phyloP scores from a whole-genome alignment of 2,797 vertebrate genomes.

The Sebastes oblongus region DNA sequence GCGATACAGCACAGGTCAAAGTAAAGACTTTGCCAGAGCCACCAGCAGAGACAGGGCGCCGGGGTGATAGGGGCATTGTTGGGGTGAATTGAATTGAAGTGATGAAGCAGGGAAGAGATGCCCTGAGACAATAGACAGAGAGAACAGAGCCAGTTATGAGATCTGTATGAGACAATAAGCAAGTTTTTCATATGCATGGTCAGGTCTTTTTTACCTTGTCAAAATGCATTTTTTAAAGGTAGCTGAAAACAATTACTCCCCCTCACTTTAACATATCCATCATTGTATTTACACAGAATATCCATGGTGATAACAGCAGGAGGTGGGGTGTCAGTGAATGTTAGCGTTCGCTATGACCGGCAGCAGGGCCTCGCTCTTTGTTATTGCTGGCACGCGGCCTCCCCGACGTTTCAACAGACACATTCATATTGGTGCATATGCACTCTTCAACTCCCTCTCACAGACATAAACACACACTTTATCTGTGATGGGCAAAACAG shows the following conservation, averaged over 20 bases:
- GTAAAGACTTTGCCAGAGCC: slow-evolving; percentile 65
- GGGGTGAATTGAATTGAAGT: slow-evolving; percentile 52
- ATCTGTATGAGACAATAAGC: neutral
- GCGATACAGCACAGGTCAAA: slow-evolving; percentile 61
- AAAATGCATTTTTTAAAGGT: neutral
- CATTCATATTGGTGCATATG: slow-evolving; percentile 15
- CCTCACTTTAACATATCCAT: slow-evolving; percentile 81
- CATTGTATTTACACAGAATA: slow-evolving; percentile 84
- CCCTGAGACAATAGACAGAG: slow-evolving; percentile 29
- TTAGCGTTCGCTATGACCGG: slow-evolving; percentile 87
- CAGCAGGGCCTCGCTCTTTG: slow-evolving; percentile 84
- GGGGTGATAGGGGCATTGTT: neutral
- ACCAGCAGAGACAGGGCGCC: slow-evolving; percentile 17
- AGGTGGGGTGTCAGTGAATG: slow-evolving; percentile 80
- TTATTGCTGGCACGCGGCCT: slow-evolving; percentile 88
- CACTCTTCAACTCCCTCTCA: slow-evolving; percentile 41
- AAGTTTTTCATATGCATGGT: neutral
- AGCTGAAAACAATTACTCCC: slow-evolving; percentile 75
- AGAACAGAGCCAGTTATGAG: neutral
- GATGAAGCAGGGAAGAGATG: slow-evolving; percentile 34
- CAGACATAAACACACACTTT: slow-evolving; percentile 68
- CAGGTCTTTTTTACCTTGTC: neutral
- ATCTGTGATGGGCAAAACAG: slow-evolving; percentile 93
- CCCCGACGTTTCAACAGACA: slow-evolving; percentile 33
- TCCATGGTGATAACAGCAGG: slow-evolving; percentile 87